Evolutionary conservation across 2,888 invertebrate species (phyloP), one percentile per base, ranked within the genome.

Genomic region (Drepanosiphum platanoidis): DNA sequence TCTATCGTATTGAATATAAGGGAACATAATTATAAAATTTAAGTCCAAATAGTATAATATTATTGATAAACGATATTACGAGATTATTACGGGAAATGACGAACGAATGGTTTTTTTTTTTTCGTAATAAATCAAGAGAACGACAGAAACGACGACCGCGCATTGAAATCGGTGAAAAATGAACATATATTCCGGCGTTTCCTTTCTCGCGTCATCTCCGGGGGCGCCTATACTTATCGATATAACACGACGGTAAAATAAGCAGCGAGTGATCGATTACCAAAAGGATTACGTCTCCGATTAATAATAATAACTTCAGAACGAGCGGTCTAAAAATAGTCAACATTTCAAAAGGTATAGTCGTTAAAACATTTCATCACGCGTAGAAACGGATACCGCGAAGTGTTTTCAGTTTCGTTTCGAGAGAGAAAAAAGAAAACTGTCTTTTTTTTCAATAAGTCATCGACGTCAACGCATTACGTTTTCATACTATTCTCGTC

Each of bases 181-280:
- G 52, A 52, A 30, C 46, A 42, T 46, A n/a, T 27, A 64, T 64
- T 18, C 30, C 9, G 3, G 32, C 46, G 32, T 46, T 74, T 30
- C n/a, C 42, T 46, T 30, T n/a, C 18, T 46, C 46, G 46, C 30
- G 27, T 27, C 42, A 27, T 74, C 32, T 22, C 22, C 13, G 7
- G 22, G 42, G n/a, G n/a, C n/a, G n/a, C n/a, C n/a, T 32, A 32
- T 75, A 75, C 34, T 3, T n/a, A 32, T 75, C 13, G 27, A 64
- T 64, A 11, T 34, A n/a, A n/a, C n/a, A 75, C 30, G 13, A 34
- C 22, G 32, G 34, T 30, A 32, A 72, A 72, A 1, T 75, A 58
- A 15, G n/a, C 22, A 58, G 32, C 34, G 46, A 70, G 15, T 58
- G 52, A 75, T 75, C 58, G 75, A 75, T 75, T 75, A 75, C 75